Percentiles rank a stretch among this genome's conserved stretches.
These are phyloP conservation scores for Drosophila mettleri DNA, from an alignment of 2,888 invertebrate genomes.

Conservation along the genomic window DNA sequence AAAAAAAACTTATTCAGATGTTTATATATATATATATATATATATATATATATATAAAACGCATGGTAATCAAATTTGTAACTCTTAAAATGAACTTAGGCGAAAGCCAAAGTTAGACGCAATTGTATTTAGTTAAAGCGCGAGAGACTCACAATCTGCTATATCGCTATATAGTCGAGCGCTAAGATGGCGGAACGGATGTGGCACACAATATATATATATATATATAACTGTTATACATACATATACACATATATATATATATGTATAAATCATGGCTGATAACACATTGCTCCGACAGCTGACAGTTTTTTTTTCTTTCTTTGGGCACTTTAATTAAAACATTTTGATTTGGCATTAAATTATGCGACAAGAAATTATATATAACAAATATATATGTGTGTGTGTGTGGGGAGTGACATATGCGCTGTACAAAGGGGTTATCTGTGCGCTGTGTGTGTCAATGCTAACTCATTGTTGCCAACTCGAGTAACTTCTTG, in stretches of 20 bases:
- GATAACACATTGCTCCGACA: constrained; percentile 49
- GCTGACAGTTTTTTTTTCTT: constrained; percentile 36
- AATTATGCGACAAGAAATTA: constrained; percentile 45
- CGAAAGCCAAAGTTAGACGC: constrained; percentile 24
- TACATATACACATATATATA: constrained; percentile 41
- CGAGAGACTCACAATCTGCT: constrained; percentile 56
- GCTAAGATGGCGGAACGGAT: constrained; percentile 71
- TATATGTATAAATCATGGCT: constrained; percentile 63
- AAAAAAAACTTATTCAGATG: constrained; percentile 18
- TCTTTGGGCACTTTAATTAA: constrained; percentile 65
- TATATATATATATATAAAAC: constrained; percentile 9
- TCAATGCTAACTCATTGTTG: constrained; percentile 69
- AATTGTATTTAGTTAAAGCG: constrained; percentile 22
- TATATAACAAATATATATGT: constrained; percentile 10
- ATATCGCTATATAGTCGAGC: constrained; percentile 31
- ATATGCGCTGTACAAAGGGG: constrained; percentile 62
- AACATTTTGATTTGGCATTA: constrained; percentile 74
- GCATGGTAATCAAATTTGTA: constrained; percentile 17
- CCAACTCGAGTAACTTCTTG: constrained; percentile 16
- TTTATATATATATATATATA: background rate
- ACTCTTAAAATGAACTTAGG: constrained; percentile 5
- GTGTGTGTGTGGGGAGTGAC: background rate
- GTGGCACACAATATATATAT: constrained; percentile 57
- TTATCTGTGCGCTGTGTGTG: constrained; percentile 61
- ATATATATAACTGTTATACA: constrained; percentile 45